phyloP scores from a whole-genome alignment of 2,113 vertebrate genomes.

The Protobothrops flavoviridis region DNA sequence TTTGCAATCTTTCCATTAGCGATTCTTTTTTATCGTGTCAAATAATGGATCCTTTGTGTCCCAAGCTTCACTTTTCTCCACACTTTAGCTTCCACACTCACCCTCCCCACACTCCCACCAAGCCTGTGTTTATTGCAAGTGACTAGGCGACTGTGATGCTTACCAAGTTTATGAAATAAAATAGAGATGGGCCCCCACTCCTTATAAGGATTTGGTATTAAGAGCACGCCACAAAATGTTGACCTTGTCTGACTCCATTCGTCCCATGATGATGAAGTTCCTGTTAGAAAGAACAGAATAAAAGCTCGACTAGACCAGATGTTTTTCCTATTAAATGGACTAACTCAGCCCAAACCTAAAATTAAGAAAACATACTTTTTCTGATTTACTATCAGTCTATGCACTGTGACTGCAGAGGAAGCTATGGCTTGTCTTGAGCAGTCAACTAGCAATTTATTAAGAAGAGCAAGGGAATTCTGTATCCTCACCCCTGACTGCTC shows the following conservation, averaged over 20 bases:
- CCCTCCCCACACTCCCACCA: conserved; percentile 10
- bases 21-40: conserved; percentile 18
- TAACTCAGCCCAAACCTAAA: conserved; percentile 68
- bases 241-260: conserved; percentile 65
- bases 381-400: conserved; percentile 74
- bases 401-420: conserved; percentile 63
- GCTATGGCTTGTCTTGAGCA: conserved; percentile 39
- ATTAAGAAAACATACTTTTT: conserved; percentile 72
- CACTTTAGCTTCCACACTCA: conserved; percentile 17
- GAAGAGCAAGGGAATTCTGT: conserved; percentile 51
- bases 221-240: conserved; percentile 46
- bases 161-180: conserved; percentile 37
- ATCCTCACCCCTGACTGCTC: conserved; percentile 68
- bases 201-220: conserved; percentile 36
- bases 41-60: conserved; percentile 12
- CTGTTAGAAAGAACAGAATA: conserved; percentile 71
- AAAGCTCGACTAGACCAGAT: conserved; percentile 73
- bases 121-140: conserved; percentile 51
- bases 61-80: conserved; percentile 14
- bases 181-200: conserved; percentile 58
- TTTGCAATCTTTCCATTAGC: conserved; percentile 26
- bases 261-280: conserved; percentile 68
- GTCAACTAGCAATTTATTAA: conserved; percentile 65
- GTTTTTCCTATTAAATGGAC: conserved; percentile 74
- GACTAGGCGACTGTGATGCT: conserved; percentile 47